Evolutionary conservation across 2,888 invertebrate species (phyloP).

Genomic region (Criorhina ranunculi): DNA sequence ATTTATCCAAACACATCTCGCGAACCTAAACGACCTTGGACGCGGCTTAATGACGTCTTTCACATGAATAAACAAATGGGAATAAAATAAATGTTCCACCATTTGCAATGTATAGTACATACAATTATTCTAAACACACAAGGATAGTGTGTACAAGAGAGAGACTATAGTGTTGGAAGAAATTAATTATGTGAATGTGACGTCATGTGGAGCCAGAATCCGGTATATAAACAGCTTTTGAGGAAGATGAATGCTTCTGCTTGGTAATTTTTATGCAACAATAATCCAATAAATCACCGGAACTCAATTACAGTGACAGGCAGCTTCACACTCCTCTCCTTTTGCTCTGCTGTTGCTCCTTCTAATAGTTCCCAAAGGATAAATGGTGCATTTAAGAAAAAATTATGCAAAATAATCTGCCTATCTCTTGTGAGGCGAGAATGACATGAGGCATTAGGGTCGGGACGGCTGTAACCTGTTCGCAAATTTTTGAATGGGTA

Average conservation of each 20-base stretch:
- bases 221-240: neutral
- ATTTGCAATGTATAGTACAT: slow-evolving; percentile 37
- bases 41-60: slow-evolving; percentile 56
- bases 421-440: slow-evolving; percentile 22
- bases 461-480: slow-evolving; percentile 38
- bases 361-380: slow-evolving; percentile 13
- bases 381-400: slow-evolving; percentile 33
- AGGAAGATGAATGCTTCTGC: slow-evolving; percentile 10
- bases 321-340: neutral
- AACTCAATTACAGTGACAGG: slow-evolving; percentile 32
- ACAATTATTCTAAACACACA: slow-evolving; percentile 40
- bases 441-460: slow-evolving; percentile 30
- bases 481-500: slow-evolving; percentile 41
- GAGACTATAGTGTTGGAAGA: slow-evolving; percentile 1
- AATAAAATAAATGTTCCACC: slow-evolving; percentile 58
- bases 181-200: slow-evolving; percentile 32
- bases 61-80: slow-evolving; percentile 36
- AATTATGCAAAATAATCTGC: slow-evolving; percentile 38
- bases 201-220: slow-evolving; percentile 12
- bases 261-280: slow-evolving; percentile 32
- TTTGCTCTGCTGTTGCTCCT: neutral
- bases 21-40: slow-evolving; percentile 45
- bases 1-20: slow-evolving; percentile 61
- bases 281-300: slow-evolving; percentile 46
- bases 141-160: slow-evolving; percentile 8